Evolutionary conservation across 2,888 invertebrate species (phyloP), one percentile per base, ranked within the genome.

Genomic region (Hypomecis punctinalis): DNA sequence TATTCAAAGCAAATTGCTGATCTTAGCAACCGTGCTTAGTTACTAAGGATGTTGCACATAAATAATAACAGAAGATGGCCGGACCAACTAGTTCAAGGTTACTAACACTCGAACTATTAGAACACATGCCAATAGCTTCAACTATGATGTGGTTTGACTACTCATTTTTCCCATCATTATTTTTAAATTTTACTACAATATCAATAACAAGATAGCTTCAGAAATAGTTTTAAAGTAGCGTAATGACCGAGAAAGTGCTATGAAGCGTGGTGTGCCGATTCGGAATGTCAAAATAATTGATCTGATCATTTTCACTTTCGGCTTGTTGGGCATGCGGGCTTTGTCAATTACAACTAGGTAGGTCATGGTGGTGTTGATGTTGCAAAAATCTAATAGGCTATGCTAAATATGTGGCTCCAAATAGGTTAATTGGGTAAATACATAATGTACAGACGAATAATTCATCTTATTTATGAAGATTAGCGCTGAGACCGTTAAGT

Each of bases 161-260:
- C 9, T 51, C 45, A 45, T 39, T n/a, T 49, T 61, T 62, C 62
- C 45, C 46, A 56, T 40, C 51, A 51, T 62, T 51, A 56, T 51
- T 54, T 53, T 46, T 8, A 45, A 56, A 57, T 53, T 10, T 46
- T 42, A 52, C 36, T 11, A 43, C 36, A 57, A 23, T 45, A 57
- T 33, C 42, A 36, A 23, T 51, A 43, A 43, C 56, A 13, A 63
- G 51, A 23, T 63, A 59, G 61, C 57, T 64, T 65, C 10, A 8
- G 47, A 49, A 46, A 53, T 35, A 40, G 9, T 42, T 2, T 10
- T 46, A 40, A 61, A 54, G 9, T 63, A 59, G 51, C 49, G 40
- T 61, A 66, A 69, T 66, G 42, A 48, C 11, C 48, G 63, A 48
- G 67, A 72, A 70, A 72, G 72, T 72, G 72, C 67, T 49, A 62